Evolutionary conservation across 2,888 invertebrate species (phyloP), one percentile per base, ranked within the genome.

Genomic region (Eilema griseolum): DNA sequence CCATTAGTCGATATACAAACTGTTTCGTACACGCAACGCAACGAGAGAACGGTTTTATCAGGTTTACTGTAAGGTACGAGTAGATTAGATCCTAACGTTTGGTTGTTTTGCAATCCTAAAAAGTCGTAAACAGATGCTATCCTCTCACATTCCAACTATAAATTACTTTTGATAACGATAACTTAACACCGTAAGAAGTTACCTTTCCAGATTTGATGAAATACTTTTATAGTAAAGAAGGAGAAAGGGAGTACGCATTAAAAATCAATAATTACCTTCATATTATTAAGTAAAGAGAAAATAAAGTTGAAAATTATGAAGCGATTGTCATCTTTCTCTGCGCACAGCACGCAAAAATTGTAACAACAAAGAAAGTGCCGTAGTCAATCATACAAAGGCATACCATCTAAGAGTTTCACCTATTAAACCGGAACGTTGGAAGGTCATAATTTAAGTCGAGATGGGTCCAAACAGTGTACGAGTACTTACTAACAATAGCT

Each of bases 361-460:
- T 83, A 85, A 84, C 86, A 89, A 86, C 79, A 83, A 85, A 81
- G 85, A 86, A 86, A 86, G 87, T 84, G 81, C 85, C 83, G 76
- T 80, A 84, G 82, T 84, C 83, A 86, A 87, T 85, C 83, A 85
- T 81, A 75, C 64, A 72, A 75, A 70, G 72, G 69, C 64, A 76
- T 62, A 65, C 67, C 70, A 41, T 74, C 71, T 67, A 62, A 72
- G 75, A 86, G 82, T 87, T 87, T 87, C 87, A 84, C 87, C 83
- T 80, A 85, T 86, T 85, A 86, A 78, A 77, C 78, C 71, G 76
- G 76, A 81, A 74, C 71, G 67, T 26, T 68, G 67, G 65, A 67
- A 82, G 84, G 81, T 90, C 89, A 88, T 92, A 89, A 92, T 90
- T 92, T 90, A 76, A 86, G 82, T 81, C 80, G 85, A 86, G 90